Percentiles rank a stretch among this genome's conserved stretches.
phyloP scores from a whole-genome alignment of 2,113 vertebrate genomes.

The Perca fluviatilis region DNA sequence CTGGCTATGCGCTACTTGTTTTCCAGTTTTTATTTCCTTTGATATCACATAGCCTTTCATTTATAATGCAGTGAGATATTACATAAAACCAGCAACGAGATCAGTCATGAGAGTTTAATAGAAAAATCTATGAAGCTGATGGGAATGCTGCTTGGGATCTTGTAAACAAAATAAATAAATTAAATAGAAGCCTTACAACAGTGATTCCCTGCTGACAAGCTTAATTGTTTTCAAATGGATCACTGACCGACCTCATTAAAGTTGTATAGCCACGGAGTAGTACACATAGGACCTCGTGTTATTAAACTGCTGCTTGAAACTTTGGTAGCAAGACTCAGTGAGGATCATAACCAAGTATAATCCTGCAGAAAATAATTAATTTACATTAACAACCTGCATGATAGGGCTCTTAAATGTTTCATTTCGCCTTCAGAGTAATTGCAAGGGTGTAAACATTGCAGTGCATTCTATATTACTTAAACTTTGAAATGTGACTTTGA shows the following conservation, averaged over 20 bases:
- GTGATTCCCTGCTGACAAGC: constrained; percentile 20
- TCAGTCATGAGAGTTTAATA: not conserved
- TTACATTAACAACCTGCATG: constrained; percentile 32
- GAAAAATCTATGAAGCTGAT: constrained; percentile 17
- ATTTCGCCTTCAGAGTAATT: constrained; percentile 16
- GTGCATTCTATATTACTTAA: constrained; percentile 7
- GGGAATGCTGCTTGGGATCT: not conserved
- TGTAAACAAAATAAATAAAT: not conserved
- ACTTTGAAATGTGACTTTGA: constrained; percentile 54
- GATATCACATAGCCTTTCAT: not conserved
- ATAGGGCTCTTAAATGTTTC: constrained; percentile 17
- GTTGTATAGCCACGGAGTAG: not conserved
- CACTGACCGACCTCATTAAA: constrained; percentile 43
- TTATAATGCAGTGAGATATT: constrained; percentile 10
- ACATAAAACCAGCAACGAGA: not conserved
- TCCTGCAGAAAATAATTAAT: constrained; percentile 31
- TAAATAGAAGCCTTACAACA: not conserved
- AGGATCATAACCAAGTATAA: constrained; percentile 29
- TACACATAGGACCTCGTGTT: constrained; percentile 23
- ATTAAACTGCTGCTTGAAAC: constrained; percentile 37
- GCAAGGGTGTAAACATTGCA: not conserved
- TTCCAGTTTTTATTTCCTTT: not conserved
- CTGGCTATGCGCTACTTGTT: too few species aligned
- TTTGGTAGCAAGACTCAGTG: not conserved
- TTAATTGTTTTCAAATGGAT: constrained; percentile 51